Percentiles rank a stretch among this genome's conserved stretches.
Evolutionary conservation across 2,797 vertebrate species (phyloP).

Genomic region (Mus spretus): DNA sequence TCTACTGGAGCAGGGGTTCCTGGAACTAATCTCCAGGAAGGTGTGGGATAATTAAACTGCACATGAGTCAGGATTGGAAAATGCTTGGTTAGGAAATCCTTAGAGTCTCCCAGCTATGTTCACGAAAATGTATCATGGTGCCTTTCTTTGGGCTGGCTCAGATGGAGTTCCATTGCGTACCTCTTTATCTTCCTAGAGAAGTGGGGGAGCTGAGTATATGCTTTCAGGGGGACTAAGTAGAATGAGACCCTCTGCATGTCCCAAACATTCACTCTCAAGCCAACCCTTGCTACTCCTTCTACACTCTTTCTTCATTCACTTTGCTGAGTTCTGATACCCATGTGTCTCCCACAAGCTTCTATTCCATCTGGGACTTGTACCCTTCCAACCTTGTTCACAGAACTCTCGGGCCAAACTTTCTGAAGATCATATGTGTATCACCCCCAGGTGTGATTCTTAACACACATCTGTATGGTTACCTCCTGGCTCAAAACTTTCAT

Average conservation of each 20-base stretch:
- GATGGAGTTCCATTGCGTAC: background rate
- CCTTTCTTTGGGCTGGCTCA: background rate
- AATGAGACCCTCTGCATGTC: background rate
- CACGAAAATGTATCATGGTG: background rate
- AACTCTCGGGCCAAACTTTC: background rate
- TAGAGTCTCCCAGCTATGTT: background rate
- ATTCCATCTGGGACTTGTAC: background rate
- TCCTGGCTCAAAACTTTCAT: background rate
- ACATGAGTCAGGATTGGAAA: background rate
- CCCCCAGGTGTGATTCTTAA: background rate
- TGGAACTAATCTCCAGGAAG: background rate
- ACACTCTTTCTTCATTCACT: background rate
- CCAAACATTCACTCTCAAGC: background rate
- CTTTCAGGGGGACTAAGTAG: background rate
- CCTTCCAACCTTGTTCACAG: accelerated
- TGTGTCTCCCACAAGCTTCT: background rate
- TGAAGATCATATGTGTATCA: background rate
- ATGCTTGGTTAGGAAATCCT: background rate
- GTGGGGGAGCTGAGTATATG: background rate
- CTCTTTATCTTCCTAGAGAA: background rate
- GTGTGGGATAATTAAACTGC: background rate
- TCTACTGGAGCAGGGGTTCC: background rate
- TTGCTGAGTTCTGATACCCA: background rate
- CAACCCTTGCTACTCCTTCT: background rate
- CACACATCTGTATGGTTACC: too few relatives aligned